These are phyloP conservation scores for Pelochelys cantorii DNA, from an alignment of 2,797 vertebrate genomes.

Conservation along the genomic window DNA sequence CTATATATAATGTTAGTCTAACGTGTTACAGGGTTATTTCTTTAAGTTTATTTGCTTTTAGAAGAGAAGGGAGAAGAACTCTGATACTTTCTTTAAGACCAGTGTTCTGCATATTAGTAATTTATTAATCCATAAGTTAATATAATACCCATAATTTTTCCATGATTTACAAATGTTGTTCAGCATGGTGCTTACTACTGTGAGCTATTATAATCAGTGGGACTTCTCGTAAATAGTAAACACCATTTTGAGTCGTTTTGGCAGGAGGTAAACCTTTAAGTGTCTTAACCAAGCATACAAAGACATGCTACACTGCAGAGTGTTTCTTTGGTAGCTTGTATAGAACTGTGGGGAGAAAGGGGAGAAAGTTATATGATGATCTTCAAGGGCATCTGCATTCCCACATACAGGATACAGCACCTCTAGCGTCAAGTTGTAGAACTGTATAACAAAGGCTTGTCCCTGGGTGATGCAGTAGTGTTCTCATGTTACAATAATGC, in stretches of 20 bases:
- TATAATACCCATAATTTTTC: not conserved
- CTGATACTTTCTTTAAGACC: not conserved
- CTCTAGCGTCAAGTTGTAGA: not conserved
- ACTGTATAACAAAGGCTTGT: not conserved
- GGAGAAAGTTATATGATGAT: not conserved
- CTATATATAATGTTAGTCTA: too few relatives aligned
- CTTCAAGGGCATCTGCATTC: not conserved
- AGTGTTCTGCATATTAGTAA: not conserved
- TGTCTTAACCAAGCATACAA: not conserved
- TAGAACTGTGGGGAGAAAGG: not conserved
- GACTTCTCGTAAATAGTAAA: not conserved
- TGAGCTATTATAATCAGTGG: not conserved
- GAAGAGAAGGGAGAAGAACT: not conserved
- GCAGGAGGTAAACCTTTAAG: not conserved
- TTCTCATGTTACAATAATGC: not conserved
- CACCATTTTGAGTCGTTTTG: not conserved
- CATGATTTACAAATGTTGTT: not conserved
- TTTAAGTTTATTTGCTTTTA: not conserved
- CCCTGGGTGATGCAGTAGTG: not conserved
- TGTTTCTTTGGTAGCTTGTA: not conserved
- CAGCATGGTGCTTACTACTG: not conserved
- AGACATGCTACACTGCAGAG: not conserved
- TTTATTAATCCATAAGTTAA: slow-evolving; percentile 21
- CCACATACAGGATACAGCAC: not conserved
- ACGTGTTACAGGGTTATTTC: too few relatives aligned